Base-by-base conservation (phyloP, 2,888 invertebrate species). In the Synanthedon andrenaeformis region DNA sequence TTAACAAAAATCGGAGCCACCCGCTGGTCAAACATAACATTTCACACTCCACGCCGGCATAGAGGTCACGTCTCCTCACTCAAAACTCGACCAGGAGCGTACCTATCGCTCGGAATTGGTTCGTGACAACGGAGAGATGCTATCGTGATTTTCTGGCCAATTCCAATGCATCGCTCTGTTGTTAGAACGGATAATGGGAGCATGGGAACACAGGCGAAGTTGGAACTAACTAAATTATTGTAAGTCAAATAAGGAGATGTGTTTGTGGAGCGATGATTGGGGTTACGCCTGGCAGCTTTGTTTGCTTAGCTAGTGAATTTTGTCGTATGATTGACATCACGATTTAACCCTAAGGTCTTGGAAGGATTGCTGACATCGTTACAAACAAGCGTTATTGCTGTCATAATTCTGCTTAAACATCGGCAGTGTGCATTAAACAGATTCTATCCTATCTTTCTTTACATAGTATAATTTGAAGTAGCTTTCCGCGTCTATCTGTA, bases 101-200 rank as follows among this genome's bases (percentile, higher is more conserved):
- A 35, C 35, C 35, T 35, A 79, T 72, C 76, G 74, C 67, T 72
- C 72, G 72, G 74, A 82, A 86, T 86, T 81, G 82, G 81, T 80
- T 87, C 86, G 86, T 87, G 86, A 87, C 86, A 85, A 76, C 77
- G 64, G 69, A 73, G 70, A 82, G 85, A 87, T 86, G 78, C 83
- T 84, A 87, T 87, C 86, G 81, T 85, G 85, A 85, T 82, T 81
- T 80, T 85, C 80, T 79, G 80, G 78, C 85, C 85, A 82, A 86
- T 84, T 82, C 76, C 76, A 68, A 80, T 79, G 79, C 80, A 78
- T 75, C 66, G 72, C 65, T 70, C 65, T 66, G 79, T 79, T 78
- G 81, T 81, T 76, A 74, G 71, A 70, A 71, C 66, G 67, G 69
- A 71, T 74, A 86, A 83, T 84, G 75, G 82, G 83, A 82, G 82